Conservation (phyloP, 1,140 invertebrate species). For the Atopsyche davidsoni region DNA sequence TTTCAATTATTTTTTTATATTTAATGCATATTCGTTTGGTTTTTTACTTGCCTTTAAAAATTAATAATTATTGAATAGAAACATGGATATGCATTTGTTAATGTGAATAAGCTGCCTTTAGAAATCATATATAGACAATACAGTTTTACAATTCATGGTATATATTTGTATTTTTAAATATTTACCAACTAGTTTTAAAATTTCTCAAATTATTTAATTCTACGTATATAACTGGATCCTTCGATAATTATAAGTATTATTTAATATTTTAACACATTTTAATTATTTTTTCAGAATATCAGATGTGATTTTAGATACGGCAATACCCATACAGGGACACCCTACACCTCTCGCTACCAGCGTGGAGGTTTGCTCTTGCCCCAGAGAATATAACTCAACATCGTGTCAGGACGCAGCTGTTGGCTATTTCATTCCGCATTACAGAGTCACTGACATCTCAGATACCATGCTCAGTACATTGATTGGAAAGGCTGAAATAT, state of each 20-base stretch:
- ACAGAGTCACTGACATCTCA: conserved; percentile 32
- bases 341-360: conserved; percentile 65
- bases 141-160: too few relatives aligned
- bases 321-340: conserved; percentile 56
- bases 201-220: too few relatives aligned
- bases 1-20: conserved; percentile 25
- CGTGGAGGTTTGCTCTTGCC: conserved; percentile 86
- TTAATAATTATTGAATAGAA: too few relatives aligned
- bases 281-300: conserved; percentile 52
- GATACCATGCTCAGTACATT: conserved; percentile 66
- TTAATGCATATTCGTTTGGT: conserved; percentile 1
- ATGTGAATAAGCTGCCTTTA: too few relatives aligned
- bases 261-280: too few relatives aligned
- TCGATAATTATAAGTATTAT: too few relatives aligned
- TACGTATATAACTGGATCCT: neutral
- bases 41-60: too few relatives aligned
- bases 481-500: conserved; percentile 73
- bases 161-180: neutral
- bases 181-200: neutral
- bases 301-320: conserved; percentile 79
- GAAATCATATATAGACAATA: too few relatives aligned
- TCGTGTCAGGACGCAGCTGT: conserved; percentile 84
- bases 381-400: conserved; percentile 66
- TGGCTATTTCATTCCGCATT: conserved; percentile 62
- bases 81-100: too few relatives aligned